Percentiles rank a stretch among this genome's conserved stretches.
Evolutionary conservation across 2,797 vertebrate genomes (phyloP).

Genomic region (Channallabes apus): DNA sequence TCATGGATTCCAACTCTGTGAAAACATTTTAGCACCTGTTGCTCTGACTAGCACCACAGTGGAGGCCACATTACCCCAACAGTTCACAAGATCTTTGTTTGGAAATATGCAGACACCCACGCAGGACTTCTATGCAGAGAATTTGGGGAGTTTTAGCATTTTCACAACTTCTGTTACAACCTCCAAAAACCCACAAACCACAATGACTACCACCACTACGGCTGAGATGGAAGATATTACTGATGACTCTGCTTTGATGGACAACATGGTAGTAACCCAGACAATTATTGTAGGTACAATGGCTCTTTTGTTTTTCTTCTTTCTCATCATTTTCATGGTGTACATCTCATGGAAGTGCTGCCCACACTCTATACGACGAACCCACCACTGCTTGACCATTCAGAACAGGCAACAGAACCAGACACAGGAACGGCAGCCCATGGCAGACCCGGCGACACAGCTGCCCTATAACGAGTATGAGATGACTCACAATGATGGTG

Average conservation of each 20-base stretch:
- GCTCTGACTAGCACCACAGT: constrained; percentile 79
- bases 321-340: constrained; percentile 99
- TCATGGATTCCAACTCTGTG: constrained; percentile 97
- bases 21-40: constrained; percentile 91
- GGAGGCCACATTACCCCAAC: constrained; percentile 69
- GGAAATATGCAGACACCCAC: constrained; percentile 91
- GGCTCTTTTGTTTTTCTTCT: constrained; percentile 98
- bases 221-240: constrained; percentile 79
- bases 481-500: constrained; percentile 93
- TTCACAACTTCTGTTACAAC: constrained; percentile 63
- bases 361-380: constrained; percentile 92
- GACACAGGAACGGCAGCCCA: constrained; percentile 95
- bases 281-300: constrained; percentile 98
- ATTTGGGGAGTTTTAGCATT: constrained; percentile 93
- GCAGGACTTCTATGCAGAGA: constrained; percentile 88
- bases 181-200: constrained; percentile 68
- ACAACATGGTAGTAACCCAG: constrained; percentile 96
- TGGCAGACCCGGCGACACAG: constrained; percentile 96
- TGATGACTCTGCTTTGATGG: constrained; percentile 85
- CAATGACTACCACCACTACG: constrained; percentile 65
- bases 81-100: constrained; percentile 87
- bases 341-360: constrained; percentile 99
- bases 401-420: constrained; percentile 97
- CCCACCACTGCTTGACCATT: constrained; percentile 96
- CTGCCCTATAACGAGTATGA: constrained; percentile 98